phyloP scores from a whole-genome alignment of 2,113 vertebrate genomes.

The Mystacornis crossleyi region DNA sequence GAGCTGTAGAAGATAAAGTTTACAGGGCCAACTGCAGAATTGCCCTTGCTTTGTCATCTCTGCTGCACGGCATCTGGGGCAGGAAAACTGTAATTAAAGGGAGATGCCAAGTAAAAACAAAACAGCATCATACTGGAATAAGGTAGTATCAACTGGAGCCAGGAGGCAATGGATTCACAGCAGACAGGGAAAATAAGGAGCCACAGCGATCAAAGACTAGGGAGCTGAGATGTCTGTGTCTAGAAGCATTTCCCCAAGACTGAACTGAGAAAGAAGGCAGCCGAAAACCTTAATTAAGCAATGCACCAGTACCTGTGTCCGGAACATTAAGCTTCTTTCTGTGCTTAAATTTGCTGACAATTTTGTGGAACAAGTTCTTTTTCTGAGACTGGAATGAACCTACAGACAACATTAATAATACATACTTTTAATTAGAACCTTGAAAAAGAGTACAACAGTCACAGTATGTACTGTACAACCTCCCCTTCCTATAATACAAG shows the following conservation, averaged over 20 bases:
- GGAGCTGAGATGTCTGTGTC: not conserved
- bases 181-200: slow-evolving; percentile 13
- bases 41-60: not conserved
- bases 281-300: slow-evolving; percentile 60
- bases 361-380: slow-evolving; percentile 96
- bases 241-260: not conserved
- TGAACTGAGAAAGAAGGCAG: slow-evolving; percentile 15
- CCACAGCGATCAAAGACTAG: not conserved
- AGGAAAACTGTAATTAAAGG: not conserved
- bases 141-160: not conserved
- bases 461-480: not conserved
- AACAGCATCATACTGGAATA: not conserved
- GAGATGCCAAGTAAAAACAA: not conserved
- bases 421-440: slow-evolving; percentile 65
- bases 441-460: slow-evolving; percentile 1
- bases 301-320: slow-evolving; percentile 84
- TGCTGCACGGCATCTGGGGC: not conserved
- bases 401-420: slow-evolving; percentile 82
- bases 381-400: slow-evolving; percentile 93
- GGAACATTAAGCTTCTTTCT: slow-evolving; percentile 89
- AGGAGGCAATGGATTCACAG: slow-evolving; percentile 16
- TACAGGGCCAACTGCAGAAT: not conserved
- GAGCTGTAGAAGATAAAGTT: not conserved
- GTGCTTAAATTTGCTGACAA: slow-evolving; percentile 95
- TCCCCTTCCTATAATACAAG: not conserved